These are phyloP conservation scores for Phyllotis vaccarum DNA, from an alignment of 2,797 vertebrate species.

Conservation along the genomic window DNA sequence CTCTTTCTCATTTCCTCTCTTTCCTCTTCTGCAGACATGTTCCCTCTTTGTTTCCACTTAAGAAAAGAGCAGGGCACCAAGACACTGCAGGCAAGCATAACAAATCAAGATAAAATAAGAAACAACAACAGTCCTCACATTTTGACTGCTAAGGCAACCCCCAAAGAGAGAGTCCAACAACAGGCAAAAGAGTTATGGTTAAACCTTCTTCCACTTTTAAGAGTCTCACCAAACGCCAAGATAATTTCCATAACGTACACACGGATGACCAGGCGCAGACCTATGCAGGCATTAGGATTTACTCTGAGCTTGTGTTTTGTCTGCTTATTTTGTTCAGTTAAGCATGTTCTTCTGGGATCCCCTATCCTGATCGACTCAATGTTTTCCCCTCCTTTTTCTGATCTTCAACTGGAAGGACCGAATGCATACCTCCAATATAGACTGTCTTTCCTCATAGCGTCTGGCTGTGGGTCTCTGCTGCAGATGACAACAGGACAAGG, in stretches of 20 bases:
- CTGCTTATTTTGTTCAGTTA: not conserved
- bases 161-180: not conserved
- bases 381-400: not conserved
- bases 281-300: no score
- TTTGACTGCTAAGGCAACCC: not conserved
- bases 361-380: not conserved
- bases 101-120: not conserved
- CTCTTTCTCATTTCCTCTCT: accelerated
- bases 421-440: not conserved
- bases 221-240: not conserved
- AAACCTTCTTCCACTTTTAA: not conserved
- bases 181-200: not conserved
- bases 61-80: not conserved
- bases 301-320: no score
- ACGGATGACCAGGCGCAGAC: not conserved
- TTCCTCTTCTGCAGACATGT: not conserved
- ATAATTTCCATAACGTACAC: not conserved
- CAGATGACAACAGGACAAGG: no score
- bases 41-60: not conserved
- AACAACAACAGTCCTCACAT: not conserved
- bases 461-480: no score
- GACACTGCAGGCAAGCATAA: not conserved
- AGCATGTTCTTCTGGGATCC: not conserved
- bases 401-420: not conserved
- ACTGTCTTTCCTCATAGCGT: no score